Base-by-base conservation (phyloP, 2,113 vertebrate genomes). In the Canis aureus region DNA sequence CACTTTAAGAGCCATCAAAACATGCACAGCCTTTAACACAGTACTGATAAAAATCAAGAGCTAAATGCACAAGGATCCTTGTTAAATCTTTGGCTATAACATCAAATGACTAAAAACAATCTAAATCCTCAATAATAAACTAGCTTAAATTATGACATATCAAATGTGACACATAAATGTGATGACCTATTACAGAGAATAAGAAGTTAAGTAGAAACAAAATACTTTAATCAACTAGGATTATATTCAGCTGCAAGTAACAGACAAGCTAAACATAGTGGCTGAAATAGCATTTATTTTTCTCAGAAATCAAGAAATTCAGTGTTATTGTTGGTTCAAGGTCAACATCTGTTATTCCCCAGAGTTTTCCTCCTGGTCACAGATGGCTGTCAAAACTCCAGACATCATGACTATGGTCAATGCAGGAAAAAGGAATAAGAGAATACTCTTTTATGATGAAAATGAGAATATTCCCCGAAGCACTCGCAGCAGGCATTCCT, bases 241-340 rank as follows among this genome's bases (percentile, higher is more conserved):
- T 81, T 91, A 66, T 82, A 67, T 62, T 87, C 43, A 22, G 17
- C 29, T 51, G 8, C 62, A 84, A 73, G 43, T 57, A 73, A 79
- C 16, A 55, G n/a, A 43, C 25, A 55, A 32, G 38, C 13, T 89
- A 43, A 55, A 51, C n/a, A 49, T 15, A 82, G 51, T 71, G 38
- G 16, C 53, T 80, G 55, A 91, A 83, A 82, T 51, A 57, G 53
- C 60, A n/a, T 53, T 91, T 43, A n/a, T 92, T 89, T 94, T 57
- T 82, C 32, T 91, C 71, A 69, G 55, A 73, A 95, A 94, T 66
- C 25, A 69, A 81, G 66, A 96, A 96, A 43, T 32, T 15, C 35
- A 67, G 3, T 55, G 35, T 91, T 55, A 55, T 7, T 57, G 20
- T 76, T 69, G 5, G 43, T 74, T 51, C 17, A 96, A 64, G 43